These are phyloP conservation scores for Staurois parvus DNA, from an alignment of 2,797 vertebrate genomes.

Conservation along the genomic window DNA sequence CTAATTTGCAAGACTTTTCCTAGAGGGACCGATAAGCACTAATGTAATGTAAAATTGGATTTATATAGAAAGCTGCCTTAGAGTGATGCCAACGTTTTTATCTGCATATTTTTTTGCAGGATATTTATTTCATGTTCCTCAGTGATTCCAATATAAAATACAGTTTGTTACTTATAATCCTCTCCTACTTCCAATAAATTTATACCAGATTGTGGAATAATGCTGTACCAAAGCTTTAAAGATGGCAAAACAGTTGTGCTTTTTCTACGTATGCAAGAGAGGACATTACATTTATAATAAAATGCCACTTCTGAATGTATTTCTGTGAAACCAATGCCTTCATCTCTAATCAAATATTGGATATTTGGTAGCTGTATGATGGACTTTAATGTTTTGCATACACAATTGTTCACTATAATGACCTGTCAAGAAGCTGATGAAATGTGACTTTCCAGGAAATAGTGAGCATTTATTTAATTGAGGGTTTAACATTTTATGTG, in stretches of 20 bases:
- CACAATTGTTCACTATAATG: background rate
- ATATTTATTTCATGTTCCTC: background rate
- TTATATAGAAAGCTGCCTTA: no score
- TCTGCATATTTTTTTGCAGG: background rate
- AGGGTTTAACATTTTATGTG: no score
- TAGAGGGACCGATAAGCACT: no score
- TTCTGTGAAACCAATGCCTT: conserved; percentile 22
- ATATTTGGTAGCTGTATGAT: conserved; percentile 30
- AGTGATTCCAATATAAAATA: background rate
- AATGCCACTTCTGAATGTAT: background rate
- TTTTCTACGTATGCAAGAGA: no score
- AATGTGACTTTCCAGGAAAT: conserved; percentile 1
- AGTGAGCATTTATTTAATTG: background rate
- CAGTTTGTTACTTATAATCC: conserved; percentile 3
- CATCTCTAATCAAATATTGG: conserved; percentile 10
- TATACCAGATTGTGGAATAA: background rate
- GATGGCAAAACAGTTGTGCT: conserved; percentile 26
- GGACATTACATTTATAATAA: no score
- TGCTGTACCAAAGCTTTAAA: conserved; percentile 21
- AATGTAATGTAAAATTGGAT: no score
- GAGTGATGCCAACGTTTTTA: no score
- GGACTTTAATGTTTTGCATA: conserved; percentile 8
- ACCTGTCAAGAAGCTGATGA: background rate
- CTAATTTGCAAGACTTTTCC: no score
- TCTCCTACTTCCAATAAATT: conserved; percentile 1